Evolutionary conservation across 2,113 vertebrate genomes (phyloP).

Genomic region (Scopus umbretta): DNA sequence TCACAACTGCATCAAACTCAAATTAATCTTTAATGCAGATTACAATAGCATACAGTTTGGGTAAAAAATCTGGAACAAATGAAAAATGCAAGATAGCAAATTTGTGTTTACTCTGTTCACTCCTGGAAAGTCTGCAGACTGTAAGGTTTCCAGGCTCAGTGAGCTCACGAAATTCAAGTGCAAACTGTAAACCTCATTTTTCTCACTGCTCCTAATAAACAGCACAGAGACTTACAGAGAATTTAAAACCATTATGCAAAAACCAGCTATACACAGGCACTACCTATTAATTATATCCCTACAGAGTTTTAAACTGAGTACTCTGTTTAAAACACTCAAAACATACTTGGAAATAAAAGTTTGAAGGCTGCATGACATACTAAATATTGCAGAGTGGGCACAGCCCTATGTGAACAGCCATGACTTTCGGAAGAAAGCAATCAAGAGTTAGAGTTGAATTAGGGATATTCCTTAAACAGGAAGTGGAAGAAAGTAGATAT

Average conservation of each 20-base stretch:
- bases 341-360: not conserved
- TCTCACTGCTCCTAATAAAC: not conserved
- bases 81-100: not conserved
- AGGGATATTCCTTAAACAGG: too few species aligned
- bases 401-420: not conserved
- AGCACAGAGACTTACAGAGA: not conserved
- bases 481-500: not conserved
- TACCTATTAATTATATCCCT: not conserved
- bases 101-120: not conserved
- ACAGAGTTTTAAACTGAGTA: not conserved
- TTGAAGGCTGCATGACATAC: not conserved
- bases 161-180: not conserved
- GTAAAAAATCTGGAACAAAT: not conserved
- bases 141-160: not conserved
- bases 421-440: not conserved
- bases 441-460: not conserved
- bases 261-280: not conserved
- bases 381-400: not conserved
- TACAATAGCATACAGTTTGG: not conserved
- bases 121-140: not conserved
- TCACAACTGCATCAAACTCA: not conserved
- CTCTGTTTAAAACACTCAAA: not conserved
- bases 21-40: not conserved
- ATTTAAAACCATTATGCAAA: not conserved
- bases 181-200: not conserved